Base-by-base conservation (phyloP, 2,888 invertebrate genomes). In the Leptinotarsa rubiginosa region DNA sequence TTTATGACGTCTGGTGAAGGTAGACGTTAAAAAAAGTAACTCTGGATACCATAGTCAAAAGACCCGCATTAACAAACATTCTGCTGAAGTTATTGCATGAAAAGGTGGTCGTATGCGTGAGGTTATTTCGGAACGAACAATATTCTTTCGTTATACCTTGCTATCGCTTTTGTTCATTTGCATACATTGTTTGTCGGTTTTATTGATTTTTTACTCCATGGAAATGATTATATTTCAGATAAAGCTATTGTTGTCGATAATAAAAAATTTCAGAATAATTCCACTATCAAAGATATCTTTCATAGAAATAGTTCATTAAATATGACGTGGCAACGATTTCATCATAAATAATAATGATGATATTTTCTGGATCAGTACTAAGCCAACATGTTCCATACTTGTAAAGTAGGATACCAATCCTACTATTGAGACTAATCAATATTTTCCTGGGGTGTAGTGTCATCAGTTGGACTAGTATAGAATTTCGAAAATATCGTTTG, bases 161-260 rank as follows among this genome's bases (percentile, higher is more conserved):
- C 62, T 62, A 31, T 62, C 31, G 62, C 62, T 62, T n/a, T 41
- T 16, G 15, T 41, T 41, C 62, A 62, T 62, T 41, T 25, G 3
- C 16, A 62, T 62, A 62, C 31, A 62, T 41, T 62, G 62, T 62
- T 25, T 62, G 25, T 31, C 41, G 31, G 15, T 62, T 25, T 62
- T 41, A 41, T 62, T 41, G 41, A 41, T 62, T 25, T 62, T 62
- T 41, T 25, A 62, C 13, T 10, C 62, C 56, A 56, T 56, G 22
- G 10, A 31, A 25, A 62, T 62, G n/a, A 62, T 31, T 31, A 62
- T 5, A 16, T 62, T 25, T n/a, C 16, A 62, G 62, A 62, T 62
- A 62, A 62, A n/a, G 62, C n/a, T 62, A 31, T 62, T 62, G 41
- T 62, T 41, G 41, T 62, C n/a, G n/a, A 31, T n/a, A 25, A 62